phyloP scores from a whole-genome alignment of 1,140 invertebrate species.

The Helicoverpa zea region DNA sequence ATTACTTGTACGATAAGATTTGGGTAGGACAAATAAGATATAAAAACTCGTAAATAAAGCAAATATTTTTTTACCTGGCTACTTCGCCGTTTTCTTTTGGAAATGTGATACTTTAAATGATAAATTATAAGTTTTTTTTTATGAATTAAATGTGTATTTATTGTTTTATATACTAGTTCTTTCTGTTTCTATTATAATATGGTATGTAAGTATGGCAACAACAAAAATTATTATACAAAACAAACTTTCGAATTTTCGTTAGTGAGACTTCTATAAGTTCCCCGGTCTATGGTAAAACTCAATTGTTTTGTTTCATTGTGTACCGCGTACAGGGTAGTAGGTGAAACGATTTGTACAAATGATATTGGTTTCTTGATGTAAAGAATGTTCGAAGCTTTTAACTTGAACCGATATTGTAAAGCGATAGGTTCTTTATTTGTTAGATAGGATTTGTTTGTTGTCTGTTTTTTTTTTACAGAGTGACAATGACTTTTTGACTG shows the following conservation, averaged over 20 bases:
- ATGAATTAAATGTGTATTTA: too few relatives aligned
- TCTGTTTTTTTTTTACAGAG: neutral
- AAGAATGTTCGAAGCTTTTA: conserved; percentile 23
- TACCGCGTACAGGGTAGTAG: neutral
- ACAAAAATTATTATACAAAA: neutral
- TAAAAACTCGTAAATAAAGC: neutral
- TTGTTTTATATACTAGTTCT: too few relatives aligned
- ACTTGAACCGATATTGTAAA: conserved; percentile 10
- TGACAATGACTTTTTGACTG: too few relatives aligned
- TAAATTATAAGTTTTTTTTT: too few relatives aligned
- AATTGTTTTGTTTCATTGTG: conserved; percentile 17
- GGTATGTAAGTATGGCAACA: too few relatives aligned
- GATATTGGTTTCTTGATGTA: conserved; percentile 22
- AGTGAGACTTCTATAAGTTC: neutral
- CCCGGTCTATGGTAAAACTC: neutral
- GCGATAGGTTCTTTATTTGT: conserved; percentile 11
- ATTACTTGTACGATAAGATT: neutral
- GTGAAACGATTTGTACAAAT: conserved; percentile 30
- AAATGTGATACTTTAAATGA: too few relatives aligned
- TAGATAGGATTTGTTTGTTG: neutral
- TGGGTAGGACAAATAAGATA: neutral
- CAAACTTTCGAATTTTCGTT: neutral
- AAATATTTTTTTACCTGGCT: too few relatives aligned
- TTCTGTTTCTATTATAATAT: too few relatives aligned
- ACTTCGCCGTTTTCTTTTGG: too few relatives aligned